A percentile compares a stretch with the other conserved stretches of the same genome.
Evolutionary conservation across 2,113 vertebrate genomes (phyloP).

Genomic region (Poeciliopsis turrubarensis): DNA sequence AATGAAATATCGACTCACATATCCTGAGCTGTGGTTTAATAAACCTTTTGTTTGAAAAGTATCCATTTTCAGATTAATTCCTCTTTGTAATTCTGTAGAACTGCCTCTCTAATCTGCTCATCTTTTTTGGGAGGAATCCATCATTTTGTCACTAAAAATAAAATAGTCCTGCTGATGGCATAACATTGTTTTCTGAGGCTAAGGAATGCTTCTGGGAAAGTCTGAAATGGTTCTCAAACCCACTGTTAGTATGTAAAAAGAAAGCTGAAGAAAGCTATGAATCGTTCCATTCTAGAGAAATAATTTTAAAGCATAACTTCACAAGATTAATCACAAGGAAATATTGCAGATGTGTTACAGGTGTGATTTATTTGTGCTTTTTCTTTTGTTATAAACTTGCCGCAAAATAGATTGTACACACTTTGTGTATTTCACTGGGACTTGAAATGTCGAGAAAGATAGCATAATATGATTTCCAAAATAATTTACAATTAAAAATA

Average conservation of each 20-base stretch:
- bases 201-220: neutral
- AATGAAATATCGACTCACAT: neutral
- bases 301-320: neutral
- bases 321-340: neutral
- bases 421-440: no score
- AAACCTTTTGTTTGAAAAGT: slow-evolving; percentile 28
- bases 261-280: neutral
- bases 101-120: slow-evolving; percentile 6
- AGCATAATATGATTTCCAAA: no score
- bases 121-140: slow-evolving; percentile 14
- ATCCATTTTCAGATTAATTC: slow-evolving; percentile 26
- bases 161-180: neutral
- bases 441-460: no score
- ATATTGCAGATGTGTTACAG: neutral
- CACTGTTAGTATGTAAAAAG: neutral
- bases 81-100: slow-evolving; percentile 17
- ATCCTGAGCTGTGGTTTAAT: slow-evolving; percentile 11
- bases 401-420: no score
- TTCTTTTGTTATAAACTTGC: no score
- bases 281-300: neutral
- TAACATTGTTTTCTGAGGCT: neutral
- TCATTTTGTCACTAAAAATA: neutral
- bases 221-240: slow-evolving; percentile 9
- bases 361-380: neutral
- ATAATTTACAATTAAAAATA: no score